A percentile compares a stretch with the other conserved stretches of the same genome.
Conservation (phyloP, 2,888 invertebrate species). For the Caenorhabditis japonica region DNA sequence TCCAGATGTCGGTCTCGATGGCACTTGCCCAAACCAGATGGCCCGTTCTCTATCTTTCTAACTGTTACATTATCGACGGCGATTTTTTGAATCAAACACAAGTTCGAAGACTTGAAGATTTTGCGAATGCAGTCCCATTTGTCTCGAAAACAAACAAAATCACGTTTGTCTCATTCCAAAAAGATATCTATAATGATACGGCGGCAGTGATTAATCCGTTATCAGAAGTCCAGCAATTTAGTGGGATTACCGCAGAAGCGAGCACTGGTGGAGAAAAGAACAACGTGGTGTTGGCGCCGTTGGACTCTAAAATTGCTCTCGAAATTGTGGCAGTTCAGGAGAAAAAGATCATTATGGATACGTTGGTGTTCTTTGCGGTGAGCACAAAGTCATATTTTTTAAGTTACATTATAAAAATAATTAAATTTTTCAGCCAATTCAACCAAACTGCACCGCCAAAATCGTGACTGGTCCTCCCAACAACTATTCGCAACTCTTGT, state of each 20-base stretch:
- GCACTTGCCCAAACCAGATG: neutral
- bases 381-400: too few relatives aligned
- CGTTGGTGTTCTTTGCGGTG: too few relatives aligned
- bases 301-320: too few relatives aligned
- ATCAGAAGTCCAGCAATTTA: slow-evolving; percentile 10
- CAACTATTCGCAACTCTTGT: slow-evolving; percentile 8
- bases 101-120: neutral
- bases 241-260: slow-evolving; percentile 6
- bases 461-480: slow-evolving; percentile 16
- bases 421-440: slow-evolving; percentile 2
- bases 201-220: slow-evolving; percentile 15
- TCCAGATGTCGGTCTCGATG: neutral
- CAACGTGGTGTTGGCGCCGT: too few relatives aligned
- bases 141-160: too few relatives aligned
- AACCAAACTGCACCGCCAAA: slow-evolving; percentile 3
- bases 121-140: too few relatives aligned
- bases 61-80: slow-evolving; percentile 14
- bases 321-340: too few relatives aligned
- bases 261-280: neutral
- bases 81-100: slow-evolving; percentile 9
- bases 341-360: too few relatives aligned
- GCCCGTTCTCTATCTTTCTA: neutral
- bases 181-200: neutral
- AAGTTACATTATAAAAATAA: neutral
- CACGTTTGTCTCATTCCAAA: slow-evolving; percentile 11